Evolutionary conservation across 2,113 vertebrate genomes (phyloP), one percentile per base, ranked within the genome.

Genomic region (Talpa occidentalis): DNA sequence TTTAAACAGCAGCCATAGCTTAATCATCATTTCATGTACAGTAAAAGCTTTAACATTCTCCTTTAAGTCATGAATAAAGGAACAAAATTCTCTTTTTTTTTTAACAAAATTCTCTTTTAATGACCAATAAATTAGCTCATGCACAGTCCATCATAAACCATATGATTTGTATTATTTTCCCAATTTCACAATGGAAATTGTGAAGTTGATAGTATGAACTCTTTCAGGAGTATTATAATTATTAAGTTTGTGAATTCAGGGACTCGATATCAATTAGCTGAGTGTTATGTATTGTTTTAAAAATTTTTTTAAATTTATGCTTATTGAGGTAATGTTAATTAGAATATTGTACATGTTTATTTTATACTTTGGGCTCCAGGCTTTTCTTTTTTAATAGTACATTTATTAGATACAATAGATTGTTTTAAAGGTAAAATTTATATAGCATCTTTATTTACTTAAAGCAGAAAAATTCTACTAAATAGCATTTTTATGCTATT

Each of bases 381-480:
- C 32, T 91, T 88, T 88, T 42, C 28, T 67, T 59, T 59, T 35
- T 26, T 32, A 49, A 47, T 49, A 59, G 79, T 78, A n/a, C 37
- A 79, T 81, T 93, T 82, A 94, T 93, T 94, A 91, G 82, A 73
- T 86, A 81, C 15, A 37, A 2, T 7, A 81, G 86, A 62, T 74
- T n/a, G 90, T 91, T 94, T 89, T 77, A 49, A 94, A 89, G 72
- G 81, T 72, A 84, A 91, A 83, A 90, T 83, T 62, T 93, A 83
- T 60, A 91, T 49, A 88, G 67, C 67, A 62, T 74, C 12, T 6
- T 92, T 84, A 64, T 44, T 22, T 17, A 82, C 60, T 94, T 96
- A 80, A 88, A 93, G 37, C n/a, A 94, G 78, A 62, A 91, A 88
- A 85, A 26, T 52, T 80, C 37, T 83, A n/a, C 47, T 93, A 85